Evolutionary conservation across 2,888 invertebrate genomes (phyloP), one percentile per base, ranked within the genome.

Genomic region (Omphaloscelis lunosa): DNA sequence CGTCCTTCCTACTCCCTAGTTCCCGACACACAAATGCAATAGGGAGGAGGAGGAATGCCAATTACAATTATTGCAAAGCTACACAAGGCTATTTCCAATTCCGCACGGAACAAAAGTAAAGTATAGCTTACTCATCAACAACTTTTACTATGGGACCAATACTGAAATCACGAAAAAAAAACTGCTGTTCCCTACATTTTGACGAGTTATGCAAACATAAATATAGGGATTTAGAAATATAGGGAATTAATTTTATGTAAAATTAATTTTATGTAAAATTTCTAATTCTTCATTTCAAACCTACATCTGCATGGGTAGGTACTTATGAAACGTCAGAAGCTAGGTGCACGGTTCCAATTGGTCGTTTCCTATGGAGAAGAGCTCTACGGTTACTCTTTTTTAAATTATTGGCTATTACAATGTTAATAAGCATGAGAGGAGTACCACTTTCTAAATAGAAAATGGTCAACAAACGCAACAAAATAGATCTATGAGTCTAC

Each of bases 61-160:
- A 76, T 76, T 27, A 48, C 45, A 61, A 74, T 74, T 56, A 73
- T 41, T 56, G 29, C 34, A 58, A n/a, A 58, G 41, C 23, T 51
- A 53, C n/a, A 72, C n/a, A 53, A 29, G 17, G 59, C 34, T 34
- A 53, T 76, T 58, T 73, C 34, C 65, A 48, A 58, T 66, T 15
- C 17, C 39, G 39, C 11, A n/a, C 12, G 27, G 29, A 45, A 41
- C 39, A 41, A 29, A 61, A 27, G 6, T 27, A 29, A 61, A 27
- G 6, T 27, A 68, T 77, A 17, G 20, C 23, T 6, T 8, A 23
- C n/a, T n/a, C n/a, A n/a, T n/a, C n/a, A n/a, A n/a, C n/a, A n/a
- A n/a, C n/a, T n/a, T n/a, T n/a, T n/a, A n/a, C n/a, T n/a, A n/a
- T n/a, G n/a, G n/a, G n/a, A n/a, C n/a, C n/a, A n/a, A n/a, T n/a